A percentile compares a stretch with the other conserved stretches of the same genome.
Conservation (phyloP, 2,888 invertebrate genomes). For the Pachydiplax longipennis region DNA sequence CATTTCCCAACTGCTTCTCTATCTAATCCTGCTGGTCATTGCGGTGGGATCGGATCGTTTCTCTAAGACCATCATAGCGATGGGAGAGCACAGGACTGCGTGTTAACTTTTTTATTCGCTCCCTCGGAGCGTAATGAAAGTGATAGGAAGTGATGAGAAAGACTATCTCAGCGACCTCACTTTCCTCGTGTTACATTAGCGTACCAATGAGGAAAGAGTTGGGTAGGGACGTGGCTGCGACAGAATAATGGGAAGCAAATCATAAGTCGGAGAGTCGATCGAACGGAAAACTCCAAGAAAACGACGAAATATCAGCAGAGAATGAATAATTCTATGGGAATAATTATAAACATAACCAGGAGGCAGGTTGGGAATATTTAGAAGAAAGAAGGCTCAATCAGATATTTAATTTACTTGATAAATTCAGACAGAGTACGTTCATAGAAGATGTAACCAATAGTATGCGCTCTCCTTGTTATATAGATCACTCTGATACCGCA, state of each 20-base stretch:
- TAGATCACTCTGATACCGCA: too few relatives aligned
- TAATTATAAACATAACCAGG: too few relatives aligned
- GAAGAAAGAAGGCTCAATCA: too few relatives aligned
- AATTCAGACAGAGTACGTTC: too few relatives aligned
- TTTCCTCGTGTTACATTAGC: neutral
- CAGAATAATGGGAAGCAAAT: neutral
- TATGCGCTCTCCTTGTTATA: too few relatives aligned
- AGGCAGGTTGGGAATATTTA: too few relatives aligned
- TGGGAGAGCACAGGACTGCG: neutral
- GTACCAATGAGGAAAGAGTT: neutral
- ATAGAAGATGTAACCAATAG: too few relatives aligned
- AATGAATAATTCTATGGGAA: too few relatives aligned
- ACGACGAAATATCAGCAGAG: too few relatives aligned
- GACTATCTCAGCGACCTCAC: neutral
- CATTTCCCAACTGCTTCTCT: neutral
- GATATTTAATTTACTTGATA: too few relatives aligned
- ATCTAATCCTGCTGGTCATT: neutral
- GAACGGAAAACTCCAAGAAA: too few relatives aligned
- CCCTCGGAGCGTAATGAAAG: neutral
- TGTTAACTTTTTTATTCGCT: neutral
- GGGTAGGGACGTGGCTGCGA: neutral
- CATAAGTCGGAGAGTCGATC: too few relatives aligned
- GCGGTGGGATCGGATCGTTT: neutral
- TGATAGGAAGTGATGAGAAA: neutral
- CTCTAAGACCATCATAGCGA: neutral